phyloP scores from a whole-genome alignment of 2,113 vertebrate genomes.

The Saimiri boliviensis region DNA sequence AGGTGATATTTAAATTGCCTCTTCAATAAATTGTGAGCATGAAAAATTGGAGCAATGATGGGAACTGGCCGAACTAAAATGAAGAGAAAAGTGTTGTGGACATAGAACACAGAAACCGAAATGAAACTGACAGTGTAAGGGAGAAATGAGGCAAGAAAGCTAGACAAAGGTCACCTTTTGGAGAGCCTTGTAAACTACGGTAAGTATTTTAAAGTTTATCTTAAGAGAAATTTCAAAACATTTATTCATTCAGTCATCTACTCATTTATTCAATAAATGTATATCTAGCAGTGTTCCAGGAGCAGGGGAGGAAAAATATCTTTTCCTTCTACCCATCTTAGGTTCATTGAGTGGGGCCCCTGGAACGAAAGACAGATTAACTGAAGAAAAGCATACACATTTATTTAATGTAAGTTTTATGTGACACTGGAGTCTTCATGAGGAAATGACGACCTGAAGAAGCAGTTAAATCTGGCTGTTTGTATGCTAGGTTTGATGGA shows the following conservation, averaged over 20 bases:
- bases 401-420: background rate
- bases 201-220: background rate
- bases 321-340: background rate
- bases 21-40: background rate
- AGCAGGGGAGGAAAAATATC: background rate
- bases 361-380: background rate
- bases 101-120: background rate
- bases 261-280: background rate
- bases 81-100: background rate
- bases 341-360: background rate
- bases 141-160: background rate
- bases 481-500: background rate
- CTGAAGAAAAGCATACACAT: background rate
- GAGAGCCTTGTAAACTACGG: background rate
- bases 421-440: background rate
- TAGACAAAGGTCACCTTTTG: background rate
- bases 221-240: background rate
- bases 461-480: background rate
- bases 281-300: background rate
- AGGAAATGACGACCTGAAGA: background rate
- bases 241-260: background rate
- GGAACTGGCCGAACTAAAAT: background rate
- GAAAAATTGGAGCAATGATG: background rate
- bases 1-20: background rate
- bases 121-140: background rate